Evolutionary conservation across 2,888 invertebrate genomes (phyloP).

Genomic region (Drosophila kokeensis): DNA sequence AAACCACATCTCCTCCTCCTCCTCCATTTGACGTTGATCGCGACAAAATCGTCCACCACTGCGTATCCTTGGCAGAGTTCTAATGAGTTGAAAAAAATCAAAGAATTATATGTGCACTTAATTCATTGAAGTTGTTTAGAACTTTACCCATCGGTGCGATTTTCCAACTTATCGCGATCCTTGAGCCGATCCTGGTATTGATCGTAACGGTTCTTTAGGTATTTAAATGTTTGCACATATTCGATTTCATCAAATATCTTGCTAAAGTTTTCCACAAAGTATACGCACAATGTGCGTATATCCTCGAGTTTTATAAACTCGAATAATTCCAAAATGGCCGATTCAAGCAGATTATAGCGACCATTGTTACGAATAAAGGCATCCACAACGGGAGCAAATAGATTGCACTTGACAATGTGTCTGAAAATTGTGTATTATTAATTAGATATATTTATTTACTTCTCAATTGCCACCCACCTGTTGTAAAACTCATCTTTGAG

Average conservation of each 20-base stretch:
- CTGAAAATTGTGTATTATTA: conserved; percentile 82
- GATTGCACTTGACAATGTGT: conserved; percentile 96
- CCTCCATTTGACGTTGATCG: conserved; percentile 96
- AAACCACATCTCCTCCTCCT: conserved; percentile 99
- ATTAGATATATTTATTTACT: not conserved
- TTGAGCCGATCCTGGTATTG: conserved; percentile 96
- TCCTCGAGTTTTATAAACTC: conserved; percentile 98
- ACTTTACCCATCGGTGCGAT: conserved; percentile 87
- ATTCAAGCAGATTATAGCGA: conserved; percentile 99
- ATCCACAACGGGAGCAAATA: conserved; percentile 98
- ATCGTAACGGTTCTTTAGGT: conserved; percentile 94
- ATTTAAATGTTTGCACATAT: conserved; percentile 99
- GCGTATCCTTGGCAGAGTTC: conserved; percentile 89
- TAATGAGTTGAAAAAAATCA: conserved; percentile 16
- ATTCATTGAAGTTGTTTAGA: not conserved
- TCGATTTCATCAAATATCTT: conserved; percentile 97
- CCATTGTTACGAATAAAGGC: conserved; percentile 98
- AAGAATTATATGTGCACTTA: conserved; percentile 5
- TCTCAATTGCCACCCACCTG: conserved; percentile 81
- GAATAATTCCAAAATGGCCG: conserved; percentile 99
- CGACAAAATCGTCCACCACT: conserved; percentile 91
- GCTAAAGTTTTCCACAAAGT: conserved; percentile 98
- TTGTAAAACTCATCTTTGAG: conserved; percentile 99
- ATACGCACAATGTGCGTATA: conserved; percentile 94
- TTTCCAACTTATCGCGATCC: conserved; percentile 91